phyloP scores from a whole-genome alignment of 2,888 invertebrate genomes.

The Apamea anceps region DNA sequence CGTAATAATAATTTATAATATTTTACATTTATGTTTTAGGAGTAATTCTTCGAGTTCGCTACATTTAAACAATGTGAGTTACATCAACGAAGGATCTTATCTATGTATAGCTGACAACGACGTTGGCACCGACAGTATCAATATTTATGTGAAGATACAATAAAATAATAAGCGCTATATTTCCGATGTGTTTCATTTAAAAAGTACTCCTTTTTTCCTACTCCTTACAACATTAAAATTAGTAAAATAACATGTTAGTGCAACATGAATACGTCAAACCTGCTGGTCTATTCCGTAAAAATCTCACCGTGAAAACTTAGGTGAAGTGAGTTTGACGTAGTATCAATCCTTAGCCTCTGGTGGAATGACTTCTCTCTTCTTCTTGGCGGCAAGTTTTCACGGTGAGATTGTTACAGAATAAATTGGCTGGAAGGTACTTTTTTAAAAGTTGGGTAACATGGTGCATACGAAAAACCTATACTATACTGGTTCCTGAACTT shows the following conservation, averaged over 20 bases:
- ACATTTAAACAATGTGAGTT: constrained; percentile 70
- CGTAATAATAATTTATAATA: neutral
- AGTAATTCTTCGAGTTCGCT: constrained; percentile 64
- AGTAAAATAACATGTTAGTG: neutral
- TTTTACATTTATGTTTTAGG: constrained; percentile 61
- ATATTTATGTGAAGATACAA: constrained; percentile 70
- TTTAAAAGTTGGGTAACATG: no score
- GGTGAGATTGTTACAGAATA: no score
- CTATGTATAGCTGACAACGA: constrained; percentile 78
- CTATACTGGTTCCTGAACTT: neutral
- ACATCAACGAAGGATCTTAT: constrained; percentile 77
- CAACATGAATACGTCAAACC: neutral
- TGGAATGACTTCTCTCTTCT: no score
- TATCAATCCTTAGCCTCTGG: no score
- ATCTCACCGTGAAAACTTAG: no score
- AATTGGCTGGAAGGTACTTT: neutral
- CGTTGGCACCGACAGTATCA: constrained; percentile 75
- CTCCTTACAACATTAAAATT: neutral
- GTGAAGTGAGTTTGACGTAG: no score
- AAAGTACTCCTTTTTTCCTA: neutral
- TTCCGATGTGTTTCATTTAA: constrained; percentile 2
- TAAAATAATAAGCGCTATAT: constrained; percentile 31
- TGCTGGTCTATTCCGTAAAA: no score
- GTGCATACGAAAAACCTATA: neutral
- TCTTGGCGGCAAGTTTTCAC: no score